These are phyloP conservation scores for Microcebus jonahi DNA, from an alignment of 2,113 vertebrate genomes.

Conservation along the genomic window DNA sequence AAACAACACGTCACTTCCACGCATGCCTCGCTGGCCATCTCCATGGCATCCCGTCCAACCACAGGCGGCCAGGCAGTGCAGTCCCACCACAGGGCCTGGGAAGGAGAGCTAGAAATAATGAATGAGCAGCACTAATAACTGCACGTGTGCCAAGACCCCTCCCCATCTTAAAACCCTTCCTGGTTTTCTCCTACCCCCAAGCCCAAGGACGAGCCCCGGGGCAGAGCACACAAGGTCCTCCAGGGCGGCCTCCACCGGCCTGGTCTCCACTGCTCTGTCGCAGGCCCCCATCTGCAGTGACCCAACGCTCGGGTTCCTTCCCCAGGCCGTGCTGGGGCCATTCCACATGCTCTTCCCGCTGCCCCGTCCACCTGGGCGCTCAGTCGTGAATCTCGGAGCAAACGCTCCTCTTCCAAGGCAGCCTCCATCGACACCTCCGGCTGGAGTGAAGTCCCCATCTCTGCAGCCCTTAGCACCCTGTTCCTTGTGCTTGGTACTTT, in stretches of 20 bases:
- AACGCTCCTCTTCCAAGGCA: not conserved
- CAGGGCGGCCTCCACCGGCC: not conserved
- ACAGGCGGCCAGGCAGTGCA: not conserved
- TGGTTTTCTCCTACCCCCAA: not conserved
- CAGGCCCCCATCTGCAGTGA: not conserved
- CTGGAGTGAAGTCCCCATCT: fast-evolving
- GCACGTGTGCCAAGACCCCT: not conserved
- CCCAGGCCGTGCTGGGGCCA: not conserved
- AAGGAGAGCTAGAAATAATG: not conserved
- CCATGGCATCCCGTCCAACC: not conserved
- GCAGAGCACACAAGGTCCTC: not conserved
- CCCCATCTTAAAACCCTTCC: not conserved
- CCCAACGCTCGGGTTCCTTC: not conserved
- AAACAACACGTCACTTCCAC: not conserved
- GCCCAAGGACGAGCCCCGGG: not conserved
- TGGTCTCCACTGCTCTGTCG: fast-evolving
- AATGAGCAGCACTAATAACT: not conserved
- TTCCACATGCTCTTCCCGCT: not conserved
- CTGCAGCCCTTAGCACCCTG: not conserved
- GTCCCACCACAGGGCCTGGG: not conserved
- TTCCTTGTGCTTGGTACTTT: not conserved
- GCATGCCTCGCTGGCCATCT: not conserved
- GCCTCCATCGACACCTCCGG: not conserved
- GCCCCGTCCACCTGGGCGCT: fast-evolving
- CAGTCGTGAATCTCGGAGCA: not conserved